Conservation (phyloP, 2,888 invertebrate genomes). For the Troglohyphantes excavatus region DNA sequence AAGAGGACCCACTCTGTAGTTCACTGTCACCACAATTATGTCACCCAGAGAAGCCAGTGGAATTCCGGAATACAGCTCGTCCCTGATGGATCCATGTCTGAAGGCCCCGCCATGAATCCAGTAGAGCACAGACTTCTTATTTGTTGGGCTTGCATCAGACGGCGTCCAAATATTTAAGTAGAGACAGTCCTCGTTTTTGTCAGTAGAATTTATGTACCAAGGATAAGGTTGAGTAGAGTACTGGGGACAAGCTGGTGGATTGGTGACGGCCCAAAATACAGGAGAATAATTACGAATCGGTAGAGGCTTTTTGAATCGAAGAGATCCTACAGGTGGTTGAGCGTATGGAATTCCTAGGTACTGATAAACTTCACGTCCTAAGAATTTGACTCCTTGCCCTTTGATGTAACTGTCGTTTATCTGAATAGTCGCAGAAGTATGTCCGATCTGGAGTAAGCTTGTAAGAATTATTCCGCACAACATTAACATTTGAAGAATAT, state of each 20-base stretch:
- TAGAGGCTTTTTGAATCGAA: conserved; percentile 35
- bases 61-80: neutral
- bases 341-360: conserved; percentile 57
- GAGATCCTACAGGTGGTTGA: conserved; percentile 36
- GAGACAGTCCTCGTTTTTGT: conserved; percentile 72
- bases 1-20: conserved; percentile 57
- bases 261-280: neutral
- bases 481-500: neutral
- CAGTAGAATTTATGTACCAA: neutral
- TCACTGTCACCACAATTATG: conserved; percentile 65
- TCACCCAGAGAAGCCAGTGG: conserved; percentile 33
- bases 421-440: neutral
- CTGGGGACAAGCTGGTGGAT: conserved; percentile 52
- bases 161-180: conserved; percentile 68
- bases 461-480: neutral
- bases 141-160: neutral
- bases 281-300: neutral
- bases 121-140: conserved; percentile 52
- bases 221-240: conserved; percentile 33
- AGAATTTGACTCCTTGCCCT: neutral
- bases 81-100: conserved; percentile 11
- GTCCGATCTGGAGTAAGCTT: neutral
- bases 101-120: conserved; percentile 70
- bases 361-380: neutral
- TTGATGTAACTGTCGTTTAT: neutral